A percentile compares a stretch with the other conserved stretches of the same genome.
Evolutionary conservation across 92 coral and sea anemone species (phyloP).

Genomic region (Montipora capitata): DNA sequence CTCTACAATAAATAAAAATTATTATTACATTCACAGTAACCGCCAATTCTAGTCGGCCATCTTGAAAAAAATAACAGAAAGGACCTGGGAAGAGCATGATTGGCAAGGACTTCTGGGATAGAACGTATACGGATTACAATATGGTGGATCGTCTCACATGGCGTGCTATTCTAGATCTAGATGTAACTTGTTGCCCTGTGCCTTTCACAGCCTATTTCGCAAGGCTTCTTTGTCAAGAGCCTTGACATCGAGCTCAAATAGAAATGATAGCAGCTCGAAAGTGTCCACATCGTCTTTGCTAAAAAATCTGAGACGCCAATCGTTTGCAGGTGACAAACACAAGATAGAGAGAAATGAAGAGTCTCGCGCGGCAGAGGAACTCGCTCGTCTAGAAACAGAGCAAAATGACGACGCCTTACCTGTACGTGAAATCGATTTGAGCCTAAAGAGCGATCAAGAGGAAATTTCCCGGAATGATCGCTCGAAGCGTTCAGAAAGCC

Average conservation of each 20-base stretch:
- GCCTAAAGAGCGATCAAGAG: background rate
- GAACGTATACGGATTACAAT: constrained; percentile 56
- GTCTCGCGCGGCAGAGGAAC: background rate
- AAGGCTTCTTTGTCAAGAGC: constrained; percentile 25
- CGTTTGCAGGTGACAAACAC: constrained; percentile 29
- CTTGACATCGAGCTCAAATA: background rate
- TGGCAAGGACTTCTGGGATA: constrained; percentile 69
- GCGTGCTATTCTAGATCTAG: background rate
- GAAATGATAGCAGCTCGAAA: background rate
- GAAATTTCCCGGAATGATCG: background rate
- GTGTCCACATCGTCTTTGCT: constrained; percentile 12
- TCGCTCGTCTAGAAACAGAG: background rate
- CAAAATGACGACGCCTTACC: background rate
- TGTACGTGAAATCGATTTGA: background rate
- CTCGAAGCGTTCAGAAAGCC: background rate
- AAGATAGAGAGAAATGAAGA: background rate
- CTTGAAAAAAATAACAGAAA: background rate
- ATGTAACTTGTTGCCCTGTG: constrained; percentile 2
- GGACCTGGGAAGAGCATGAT: background rate
- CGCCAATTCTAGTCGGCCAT: constrained; percentile 9
- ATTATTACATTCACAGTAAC: too few relatives aligned
- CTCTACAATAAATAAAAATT: too few relatives aligned
- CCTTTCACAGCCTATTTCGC: constrained; percentile 6
- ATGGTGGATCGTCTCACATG: constrained; percentile 75
- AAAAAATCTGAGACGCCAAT: constrained; percentile 27